phyloP scores from a whole-genome alignment of 2,797 vertebrate species.

The Gobio occitaniae region DNA sequence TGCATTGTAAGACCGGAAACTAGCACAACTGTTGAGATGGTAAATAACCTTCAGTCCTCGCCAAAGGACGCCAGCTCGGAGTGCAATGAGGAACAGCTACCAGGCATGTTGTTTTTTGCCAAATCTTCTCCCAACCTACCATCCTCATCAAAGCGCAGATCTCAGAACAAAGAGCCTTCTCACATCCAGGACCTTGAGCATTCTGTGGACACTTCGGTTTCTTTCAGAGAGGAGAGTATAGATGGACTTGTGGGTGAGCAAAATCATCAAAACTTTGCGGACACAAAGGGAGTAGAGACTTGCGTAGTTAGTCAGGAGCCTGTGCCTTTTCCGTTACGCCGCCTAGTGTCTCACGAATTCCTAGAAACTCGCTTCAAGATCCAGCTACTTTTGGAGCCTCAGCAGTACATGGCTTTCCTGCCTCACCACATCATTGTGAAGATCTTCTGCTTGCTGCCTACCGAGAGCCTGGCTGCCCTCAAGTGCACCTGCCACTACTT shows the following conservation, averaged over 20 bases:
- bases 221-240: constrained; percentile 8
- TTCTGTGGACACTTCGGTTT: neutral
- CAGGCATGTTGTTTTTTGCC: constrained; percentile 88
- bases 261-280: constrained; percentile 13
- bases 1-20: constrained; percentile 28
- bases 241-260: neutral
- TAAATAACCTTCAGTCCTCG: constrained; percentile 26
- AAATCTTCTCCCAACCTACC: constrained; percentile 27
- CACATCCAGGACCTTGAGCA: constrained; percentile 29
- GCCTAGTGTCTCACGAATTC: constrained; percentile 87
- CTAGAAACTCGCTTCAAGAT: constrained; percentile 89
- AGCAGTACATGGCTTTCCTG: constrained; percentile 87
- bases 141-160: constrained; percentile 26
- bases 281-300: neutral
- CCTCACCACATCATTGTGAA: constrained; percentile 93
- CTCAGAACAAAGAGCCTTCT: constrained; percentile 24
- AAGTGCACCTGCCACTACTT: constrained; percentile 95
- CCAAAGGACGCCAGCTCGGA: constrained; percentile 32
- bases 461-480: constrained; percentile 89
- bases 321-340: constrained; percentile 77
- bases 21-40: constrained; percentile 8
- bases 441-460: constrained; percentile 89
- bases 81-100: constrained; percentile 80
- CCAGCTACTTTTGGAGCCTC: constrained; percentile 92
- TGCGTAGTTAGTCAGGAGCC: constrained; percentile 56